These are phyloP conservation scores for Colinus virginianus DNA, from an alignment of 2,113 vertebrate genomes.

Conservation along the genomic window DNA sequence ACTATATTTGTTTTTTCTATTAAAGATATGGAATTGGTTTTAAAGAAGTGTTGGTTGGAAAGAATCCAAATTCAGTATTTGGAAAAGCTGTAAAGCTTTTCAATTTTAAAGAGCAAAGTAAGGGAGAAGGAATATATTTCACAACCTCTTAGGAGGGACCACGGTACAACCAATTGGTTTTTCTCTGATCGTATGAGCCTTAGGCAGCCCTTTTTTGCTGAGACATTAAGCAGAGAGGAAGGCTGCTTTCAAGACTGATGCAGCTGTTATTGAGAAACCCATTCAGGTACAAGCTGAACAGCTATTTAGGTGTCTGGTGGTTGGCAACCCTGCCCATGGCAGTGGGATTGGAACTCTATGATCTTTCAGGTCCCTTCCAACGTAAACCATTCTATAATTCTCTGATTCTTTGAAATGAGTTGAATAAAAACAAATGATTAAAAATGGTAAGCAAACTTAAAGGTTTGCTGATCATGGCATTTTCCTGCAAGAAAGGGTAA, in stretches of 20 bases:
- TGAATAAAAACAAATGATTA: background rate
- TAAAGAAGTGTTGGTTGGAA: background rate
- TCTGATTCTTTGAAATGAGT: background rate
- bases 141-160: background rate
- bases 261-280: background rate
- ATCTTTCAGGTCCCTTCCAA: too few relatives aligned
- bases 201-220: background rate
- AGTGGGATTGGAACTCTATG: too few relatives aligned
- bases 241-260: background rate
- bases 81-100: background rate
- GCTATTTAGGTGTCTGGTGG: background rate
- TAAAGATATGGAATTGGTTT: background rate
- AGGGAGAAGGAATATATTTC: background rate
- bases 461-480: background rate
- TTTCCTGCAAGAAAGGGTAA: background rate
- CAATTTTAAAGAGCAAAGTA: background rate
- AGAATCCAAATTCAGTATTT: background rate
- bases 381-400: too few relatives aligned
- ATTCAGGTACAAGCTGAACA: background rate
- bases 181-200: background rate
- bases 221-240: background rate
- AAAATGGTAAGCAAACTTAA: background rate
- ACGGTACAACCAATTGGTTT: background rate
- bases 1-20: background rate
- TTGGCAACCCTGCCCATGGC: too few relatives aligned